phyloP scores from a whole-genome alignment of 2,113 vertebrate species.

The Gasterosteus nipponicus region DNA sequence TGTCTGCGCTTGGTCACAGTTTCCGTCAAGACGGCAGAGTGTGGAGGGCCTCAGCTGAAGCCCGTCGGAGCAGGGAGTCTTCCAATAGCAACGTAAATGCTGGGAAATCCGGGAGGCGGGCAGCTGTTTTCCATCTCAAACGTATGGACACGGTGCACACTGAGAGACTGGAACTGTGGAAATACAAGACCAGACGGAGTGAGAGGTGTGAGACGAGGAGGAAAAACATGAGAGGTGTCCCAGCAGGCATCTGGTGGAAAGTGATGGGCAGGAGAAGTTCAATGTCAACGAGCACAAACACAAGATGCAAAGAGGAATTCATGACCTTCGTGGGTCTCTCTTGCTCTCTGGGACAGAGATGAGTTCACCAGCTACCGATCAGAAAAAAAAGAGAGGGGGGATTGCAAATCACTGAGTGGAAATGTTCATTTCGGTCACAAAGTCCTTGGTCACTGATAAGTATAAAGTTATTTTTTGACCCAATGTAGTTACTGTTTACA shows the following conservation, averaged over 20 bases:
- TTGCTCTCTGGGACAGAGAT: neutral
- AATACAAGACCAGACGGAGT: slow-evolving; percentile 31
- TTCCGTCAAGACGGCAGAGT: slow-evolving; percentile 57
- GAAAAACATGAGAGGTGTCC: slow-evolving; percentile 5
- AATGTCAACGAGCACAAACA: slow-evolving; percentile 15
- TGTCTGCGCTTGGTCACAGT: slow-evolving; percentile 56
- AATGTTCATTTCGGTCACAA: neutral
- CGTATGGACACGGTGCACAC: slow-evolving; percentile 34
- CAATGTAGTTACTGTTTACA: no score
- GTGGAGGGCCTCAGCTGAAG: slow-evolving; percentile 50
- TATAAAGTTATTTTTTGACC: no score
- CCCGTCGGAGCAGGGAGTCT: slow-evolving; percentile 26
- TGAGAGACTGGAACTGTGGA: slow-evolving; percentile 41
- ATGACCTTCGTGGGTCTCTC: neutral
- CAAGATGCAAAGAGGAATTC: neutral
- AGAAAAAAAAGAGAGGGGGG: neutral
- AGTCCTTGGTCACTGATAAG: no score
- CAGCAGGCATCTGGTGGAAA: slow-evolving; percentile 10
- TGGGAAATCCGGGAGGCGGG: slow-evolving; percentile 52
- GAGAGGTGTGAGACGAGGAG: slow-evolving; percentile 37
- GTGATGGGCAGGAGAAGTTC: slow-evolving; percentile 11
- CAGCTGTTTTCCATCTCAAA: slow-evolving; percentile 69
- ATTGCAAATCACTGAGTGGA: neutral
- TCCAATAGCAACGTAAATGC: slow-evolving; percentile 37
- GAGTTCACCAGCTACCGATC: neutral